phyloP scores from a whole-genome alignment of 2,888 invertebrate species.

The Sinodicranocentrus sp. region DNA sequence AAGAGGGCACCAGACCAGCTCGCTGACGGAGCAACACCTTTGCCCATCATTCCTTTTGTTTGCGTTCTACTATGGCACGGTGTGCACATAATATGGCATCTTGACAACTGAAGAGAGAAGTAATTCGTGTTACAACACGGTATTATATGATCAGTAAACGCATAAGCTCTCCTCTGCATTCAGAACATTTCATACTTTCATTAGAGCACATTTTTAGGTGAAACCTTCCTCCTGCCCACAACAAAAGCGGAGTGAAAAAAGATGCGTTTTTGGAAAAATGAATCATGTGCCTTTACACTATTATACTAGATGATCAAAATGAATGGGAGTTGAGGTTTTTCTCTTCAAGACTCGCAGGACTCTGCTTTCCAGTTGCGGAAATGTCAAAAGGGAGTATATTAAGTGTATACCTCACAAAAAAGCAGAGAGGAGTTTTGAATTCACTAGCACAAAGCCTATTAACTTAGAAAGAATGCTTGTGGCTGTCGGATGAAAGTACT shows the following conservation, averaged over 20 bases:
- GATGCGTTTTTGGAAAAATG: neutral
- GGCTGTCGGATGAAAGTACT: neutral
- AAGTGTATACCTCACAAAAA: constrained; percentile 30
- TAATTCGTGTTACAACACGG: neutral
- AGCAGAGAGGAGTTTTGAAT: too few relatives aligned
- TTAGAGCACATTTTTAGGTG: too few relatives aligned
- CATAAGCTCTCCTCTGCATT: neutral
- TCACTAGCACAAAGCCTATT: too few relatives aligned
- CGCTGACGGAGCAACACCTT: constrained; percentile 25
- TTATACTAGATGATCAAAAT: constrained; percentile 40
- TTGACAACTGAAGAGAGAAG: constrained; percentile 9
- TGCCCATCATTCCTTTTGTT: constrained; percentile 30
- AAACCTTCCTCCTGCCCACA: too few relatives aligned
- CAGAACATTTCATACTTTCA: too few relatives aligned
- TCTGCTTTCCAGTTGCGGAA: constrained; percentile 40
- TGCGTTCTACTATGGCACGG: neutral
- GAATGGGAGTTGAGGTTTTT: constrained; percentile 43
- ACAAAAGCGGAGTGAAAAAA: neutral
- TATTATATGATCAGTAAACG: constrained; percentile 19
- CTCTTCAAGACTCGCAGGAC: neutral
- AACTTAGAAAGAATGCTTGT: neutral
- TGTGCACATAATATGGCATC: neutral
- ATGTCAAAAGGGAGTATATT: constrained; percentile 41
- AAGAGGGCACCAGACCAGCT: neutral
- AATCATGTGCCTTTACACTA: constrained; percentile 28